Evolutionary conservation across 1,140 invertebrate genomes (phyloP).

Genomic region (Leptopilina clavipes): DNA sequence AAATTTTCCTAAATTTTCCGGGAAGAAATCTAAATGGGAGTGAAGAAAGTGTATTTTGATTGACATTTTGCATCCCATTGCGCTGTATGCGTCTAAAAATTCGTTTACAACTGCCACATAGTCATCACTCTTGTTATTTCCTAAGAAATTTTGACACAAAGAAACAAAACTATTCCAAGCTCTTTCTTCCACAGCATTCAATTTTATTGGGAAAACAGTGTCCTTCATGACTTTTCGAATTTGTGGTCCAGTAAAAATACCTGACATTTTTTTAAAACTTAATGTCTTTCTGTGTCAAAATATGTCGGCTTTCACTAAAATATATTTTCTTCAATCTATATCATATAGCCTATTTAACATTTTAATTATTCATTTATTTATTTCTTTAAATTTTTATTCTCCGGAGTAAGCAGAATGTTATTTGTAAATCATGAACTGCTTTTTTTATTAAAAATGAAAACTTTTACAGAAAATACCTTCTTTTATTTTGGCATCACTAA

Average conservation of each 20-base stretch:
- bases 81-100: not conserved
- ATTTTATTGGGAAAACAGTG: not conserved
- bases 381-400: too few species aligned
- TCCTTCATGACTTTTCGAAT: not conserved
- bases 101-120: not conserved
- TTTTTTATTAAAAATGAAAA: too few species aligned
- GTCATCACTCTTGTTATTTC: not conserved
- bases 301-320: too few species aligned
- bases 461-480: too few species aligned
- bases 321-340: too few species aligned
- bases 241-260: not conserved
- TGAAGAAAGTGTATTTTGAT: not conserved
- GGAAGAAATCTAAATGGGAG: not conserved
- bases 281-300: too few species aligned
- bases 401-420: too few species aligned
- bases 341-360: too few species aligned
- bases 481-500: too few species aligned
- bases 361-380: too few species aligned
- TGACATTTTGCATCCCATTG: not conserved
- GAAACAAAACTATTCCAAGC: not conserved
- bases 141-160: not conserved
- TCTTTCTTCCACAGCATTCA: not conserved
- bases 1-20: not conserved
- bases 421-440: too few species aligned
- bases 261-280: too few species aligned